Base-by-base conservation (phyloP, 2,888 invertebrate genomes). In the Macaria liturata region DNA sequence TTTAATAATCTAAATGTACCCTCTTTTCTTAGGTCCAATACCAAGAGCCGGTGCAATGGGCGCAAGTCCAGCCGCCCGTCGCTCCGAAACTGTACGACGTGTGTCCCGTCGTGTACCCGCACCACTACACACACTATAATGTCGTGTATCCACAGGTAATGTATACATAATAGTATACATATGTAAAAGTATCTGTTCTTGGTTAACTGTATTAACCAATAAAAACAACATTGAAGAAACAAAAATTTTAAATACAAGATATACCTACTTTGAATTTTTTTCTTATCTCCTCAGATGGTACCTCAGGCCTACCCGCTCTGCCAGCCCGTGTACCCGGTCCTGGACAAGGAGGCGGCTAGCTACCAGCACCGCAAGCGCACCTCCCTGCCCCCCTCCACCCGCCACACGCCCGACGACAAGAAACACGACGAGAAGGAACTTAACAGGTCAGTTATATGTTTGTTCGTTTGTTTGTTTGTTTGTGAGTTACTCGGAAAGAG, bases 141-240 rank as follows among this genome's bases (percentile, higher is more conserved):
- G 64, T 86, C 3, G 59, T 88, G 4, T 88, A 88, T 57, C 88
- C 88, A 0, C 88, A 84, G 78, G 88, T 88, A 54, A 66, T 20
- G 20, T 20, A 20, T 20, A 20, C n/a, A n/a, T n/a, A n/a, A n/a
- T n/a, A n/a, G n/a, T 20, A 20, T 20, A 20, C 20, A 20, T 20
- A 20, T 20, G 20, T n/a, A n/a, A n/a, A n/a, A n/a, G n/a, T n/a
- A n/a, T n/a, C n/a, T n/a, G n/a, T n/a, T n/a, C n/a, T n/a, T n/a
- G n/a, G n/a, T n/a, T n/a, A n/a, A n/a, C n/a, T n/a, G n/a, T n/a
- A n/a, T n/a, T n/a, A n/a, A n/a, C n/a, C n/a, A n/a, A n/a, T n/a
- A n/a, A n/a, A n/a, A n/a, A n/a, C n/a, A n/a, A n/a, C n/a, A n/a
- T n/a, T n/a, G n/a, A n/a, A n/a, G n/a, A n/a, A n/a, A n/a, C n/a